Percentiles rank a stretch among this genome's conserved stretches.
phyloP scores from a whole-genome alignment of 2,888 invertebrate species.

The Eurytoma adleriae region DNA sequence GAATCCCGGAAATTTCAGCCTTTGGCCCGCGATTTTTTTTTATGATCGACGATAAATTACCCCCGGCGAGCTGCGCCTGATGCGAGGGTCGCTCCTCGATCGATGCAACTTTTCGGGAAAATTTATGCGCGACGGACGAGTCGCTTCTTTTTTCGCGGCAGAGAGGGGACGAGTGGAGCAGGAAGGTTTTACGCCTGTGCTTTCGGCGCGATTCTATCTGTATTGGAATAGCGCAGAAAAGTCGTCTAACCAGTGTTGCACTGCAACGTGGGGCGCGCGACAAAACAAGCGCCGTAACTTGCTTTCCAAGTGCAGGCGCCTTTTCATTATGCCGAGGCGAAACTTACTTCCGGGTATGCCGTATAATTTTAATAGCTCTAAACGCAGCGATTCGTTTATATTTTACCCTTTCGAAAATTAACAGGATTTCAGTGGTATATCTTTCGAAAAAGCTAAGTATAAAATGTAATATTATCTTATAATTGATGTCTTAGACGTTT shows the following conservation, averaged over 20 bases:
- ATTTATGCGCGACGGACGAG: background rate
- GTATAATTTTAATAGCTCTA: conserved; percentile 3
- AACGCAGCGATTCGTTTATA: background rate
- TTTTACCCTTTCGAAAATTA: too few species aligned
- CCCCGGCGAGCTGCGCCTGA: too few species aligned
- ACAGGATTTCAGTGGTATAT: too few species aligned
- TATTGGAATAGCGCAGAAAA: conserved; percentile 16
- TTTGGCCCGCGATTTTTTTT: background rate
- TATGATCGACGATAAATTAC: background rate
- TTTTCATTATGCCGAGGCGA: conserved; percentile 10
- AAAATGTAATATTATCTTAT: too few species aligned
- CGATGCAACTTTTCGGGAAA: background rate
- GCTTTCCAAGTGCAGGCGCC: conserved; percentile 30
- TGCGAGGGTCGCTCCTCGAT: background rate
- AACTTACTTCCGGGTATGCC: conserved; percentile 24
- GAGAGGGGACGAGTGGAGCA: too few species aligned
- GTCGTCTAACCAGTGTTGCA: conserved; percentile 30
- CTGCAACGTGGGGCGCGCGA: background rate
- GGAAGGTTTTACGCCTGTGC: background rate
- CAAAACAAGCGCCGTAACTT: conserved; percentile 33
- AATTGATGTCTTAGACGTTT: too few species aligned
- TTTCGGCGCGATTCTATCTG: background rate
- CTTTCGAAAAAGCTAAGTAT: too few species aligned
- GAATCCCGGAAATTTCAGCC: background rate
- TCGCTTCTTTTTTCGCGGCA: background rate